Evolutionary conservation across 2,113 vertebrate species (phyloP).

Genomic region (Butorides virescens): DNA sequence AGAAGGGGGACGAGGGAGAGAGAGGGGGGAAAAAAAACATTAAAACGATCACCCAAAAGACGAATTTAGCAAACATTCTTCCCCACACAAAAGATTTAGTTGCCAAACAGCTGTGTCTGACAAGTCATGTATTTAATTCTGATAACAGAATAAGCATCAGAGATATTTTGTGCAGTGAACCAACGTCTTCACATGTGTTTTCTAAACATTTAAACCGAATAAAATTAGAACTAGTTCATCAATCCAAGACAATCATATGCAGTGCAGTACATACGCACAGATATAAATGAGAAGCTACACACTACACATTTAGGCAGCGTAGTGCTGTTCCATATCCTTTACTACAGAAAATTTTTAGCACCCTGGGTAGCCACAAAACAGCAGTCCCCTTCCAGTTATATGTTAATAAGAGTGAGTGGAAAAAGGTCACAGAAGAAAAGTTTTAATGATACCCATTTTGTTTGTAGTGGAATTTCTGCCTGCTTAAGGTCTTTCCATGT

Average conservation of each 20-base stretch:
- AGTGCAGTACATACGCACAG: background rate
- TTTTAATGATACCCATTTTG: background rate
- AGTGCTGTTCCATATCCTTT: background rate
- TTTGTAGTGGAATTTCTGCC: background rate
- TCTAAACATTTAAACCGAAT: background rate
- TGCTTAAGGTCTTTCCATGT: background rate
- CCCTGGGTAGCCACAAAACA: background rate
- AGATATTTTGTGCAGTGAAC: background rate
- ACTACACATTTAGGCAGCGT: background rate
- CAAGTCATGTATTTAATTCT: background rate
- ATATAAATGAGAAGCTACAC: background rate
- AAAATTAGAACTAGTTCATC: background rate
- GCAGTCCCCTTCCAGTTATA: background rate
- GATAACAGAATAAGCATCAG: background rate
- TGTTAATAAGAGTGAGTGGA: background rate
- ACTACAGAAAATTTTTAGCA: background rate
- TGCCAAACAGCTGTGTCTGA: background rate
- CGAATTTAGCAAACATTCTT: background rate
- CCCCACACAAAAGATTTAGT: background rate
- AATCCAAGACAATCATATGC: background rate
- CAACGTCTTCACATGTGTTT: background rate
- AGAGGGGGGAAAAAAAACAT: background rate
- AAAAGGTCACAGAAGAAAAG: background rate
- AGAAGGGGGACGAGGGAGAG: conserved; percentile 19
- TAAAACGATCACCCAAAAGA: background rate